These are phyloP conservation scores for Rachycentron canadum DNA, from an alignment of 2,797 vertebrate species.

Conservation along the genomic window DNA sequence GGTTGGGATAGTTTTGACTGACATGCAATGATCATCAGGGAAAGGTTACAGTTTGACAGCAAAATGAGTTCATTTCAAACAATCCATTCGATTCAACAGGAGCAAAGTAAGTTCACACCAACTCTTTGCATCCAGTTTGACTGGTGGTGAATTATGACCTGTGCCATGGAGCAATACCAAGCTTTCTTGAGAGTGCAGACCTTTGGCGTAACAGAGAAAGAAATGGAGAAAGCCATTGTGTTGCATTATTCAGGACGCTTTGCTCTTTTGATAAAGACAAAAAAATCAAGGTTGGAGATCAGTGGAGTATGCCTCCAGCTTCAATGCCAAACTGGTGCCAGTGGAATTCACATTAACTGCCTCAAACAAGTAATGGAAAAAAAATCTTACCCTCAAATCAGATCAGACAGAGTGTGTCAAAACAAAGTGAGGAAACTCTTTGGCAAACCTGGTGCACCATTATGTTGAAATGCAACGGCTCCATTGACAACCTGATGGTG, in stretches of 20 bases:
- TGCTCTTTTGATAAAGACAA: not conserved
- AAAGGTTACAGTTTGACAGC: not conserved
- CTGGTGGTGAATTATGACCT: not conserved
- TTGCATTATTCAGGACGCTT: not conserved
- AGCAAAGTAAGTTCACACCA: not conserved
- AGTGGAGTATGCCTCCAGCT: not conserved
- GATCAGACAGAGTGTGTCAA: not conserved
- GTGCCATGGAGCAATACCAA: not conserved
- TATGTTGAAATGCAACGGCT: not conserved
- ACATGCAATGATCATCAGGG: not conserved
- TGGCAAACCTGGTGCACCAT: not conserved
- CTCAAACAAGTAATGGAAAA: not conserved
- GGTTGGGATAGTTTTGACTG: too few relatives aligned
- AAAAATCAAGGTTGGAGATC: not conserved
- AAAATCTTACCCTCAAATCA: not conserved
- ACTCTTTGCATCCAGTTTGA: not conserved
- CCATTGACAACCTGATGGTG: not conserved
- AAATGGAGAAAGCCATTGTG: not conserved
- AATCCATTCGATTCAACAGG: not conserved
- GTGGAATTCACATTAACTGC: not conserved
- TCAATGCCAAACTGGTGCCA: not conserved
- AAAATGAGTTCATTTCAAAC: not conserved
- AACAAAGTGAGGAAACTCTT: not conserved
- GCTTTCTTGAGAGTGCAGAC: not conserved
- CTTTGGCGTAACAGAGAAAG: not conserved